phyloP scores from a whole-genome alignment of 2,888 invertebrate genomes.

The Digitonthophagus gazella region DNA sequence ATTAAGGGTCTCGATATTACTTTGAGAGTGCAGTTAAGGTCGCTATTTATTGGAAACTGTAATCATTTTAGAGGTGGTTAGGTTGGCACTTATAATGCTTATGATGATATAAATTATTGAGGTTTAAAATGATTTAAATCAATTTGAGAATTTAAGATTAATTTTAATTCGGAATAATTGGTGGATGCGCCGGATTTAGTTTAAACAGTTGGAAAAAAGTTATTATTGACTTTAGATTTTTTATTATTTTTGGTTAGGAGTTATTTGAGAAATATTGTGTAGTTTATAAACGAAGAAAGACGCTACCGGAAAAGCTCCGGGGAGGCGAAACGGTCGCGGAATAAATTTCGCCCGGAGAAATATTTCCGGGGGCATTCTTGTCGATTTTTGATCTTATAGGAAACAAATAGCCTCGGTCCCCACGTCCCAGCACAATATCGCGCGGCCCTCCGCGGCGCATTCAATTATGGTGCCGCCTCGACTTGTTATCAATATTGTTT shows the following conservation, averaged over 20 bases:
- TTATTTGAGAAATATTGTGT: no score
- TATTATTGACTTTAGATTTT: no score
- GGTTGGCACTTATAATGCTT: background rate
- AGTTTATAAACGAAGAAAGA: background rate
- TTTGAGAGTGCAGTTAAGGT: background rate
- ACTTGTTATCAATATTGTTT: slow-evolving; percentile 38
- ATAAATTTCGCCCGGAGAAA: slow-evolving; percentile 25
- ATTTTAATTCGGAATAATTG: no score
- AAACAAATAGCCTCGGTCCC: slow-evolving; percentile 48
- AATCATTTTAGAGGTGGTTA: background rate
- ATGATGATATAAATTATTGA: background rate
- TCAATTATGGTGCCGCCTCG: slow-evolving; percentile 40
- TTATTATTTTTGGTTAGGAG: no score
- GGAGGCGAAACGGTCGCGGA: slow-evolving; percentile 9
- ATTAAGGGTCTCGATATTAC: background rate
- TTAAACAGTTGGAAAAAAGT: no score
- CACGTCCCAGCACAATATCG: slow-evolving; percentile 49
- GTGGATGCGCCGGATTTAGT: no score
- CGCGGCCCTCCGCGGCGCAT: slow-evolving; percentile 40
- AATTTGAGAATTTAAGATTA: no score
- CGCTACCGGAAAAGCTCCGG: background rate
- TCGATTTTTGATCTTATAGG: slow-evolving; percentile 40
- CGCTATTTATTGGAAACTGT: background rate
- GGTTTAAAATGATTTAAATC: no score
- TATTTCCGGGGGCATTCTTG: slow-evolving; percentile 33